Evolutionary conservation across 2,797 vertebrate species (phyloP).

Genomic region (Spondyliosoma cantharus): DNA sequence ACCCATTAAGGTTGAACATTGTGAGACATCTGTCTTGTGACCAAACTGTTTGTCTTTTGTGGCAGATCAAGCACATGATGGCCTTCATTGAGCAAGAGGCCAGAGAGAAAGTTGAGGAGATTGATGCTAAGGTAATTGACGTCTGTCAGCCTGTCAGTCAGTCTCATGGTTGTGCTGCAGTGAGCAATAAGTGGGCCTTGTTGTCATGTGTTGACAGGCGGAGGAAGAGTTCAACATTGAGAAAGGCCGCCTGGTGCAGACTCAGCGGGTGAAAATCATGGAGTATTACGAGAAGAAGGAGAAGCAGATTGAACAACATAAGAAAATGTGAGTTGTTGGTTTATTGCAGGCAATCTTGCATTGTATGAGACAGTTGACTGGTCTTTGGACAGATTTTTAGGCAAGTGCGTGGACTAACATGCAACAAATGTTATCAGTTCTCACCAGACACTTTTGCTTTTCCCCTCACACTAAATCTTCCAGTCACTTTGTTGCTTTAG

Average conservation of each 20-base stretch:
- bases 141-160: neutral
- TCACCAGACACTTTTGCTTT: neutral
- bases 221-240: slow-evolving; percentile 98
- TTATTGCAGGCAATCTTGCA: neutral
- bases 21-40: neutral
- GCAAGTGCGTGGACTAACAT: neutral
- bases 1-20: neutral
- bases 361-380: neutral
- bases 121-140: slow-evolving; percentile 92
- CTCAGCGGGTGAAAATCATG: slow-evolving; percentile 96
- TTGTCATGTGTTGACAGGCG: slow-evolving; percentile 80
- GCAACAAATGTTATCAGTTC: neutral
- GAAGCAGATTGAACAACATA: slow-evolving; percentile 98
- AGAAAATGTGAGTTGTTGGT: slow-evolving; percentile 91
- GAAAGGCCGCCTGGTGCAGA: slow-evolving; percentile 95
- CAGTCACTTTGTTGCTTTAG: neutral
- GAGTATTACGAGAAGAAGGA: slow-evolving; percentile 97
- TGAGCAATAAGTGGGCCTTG: neutral
- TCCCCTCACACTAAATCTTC: neutral
- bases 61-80: slow-evolving; percentile 99
- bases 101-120: slow-evolving; percentile 97
- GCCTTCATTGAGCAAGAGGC: slow-evolving; percentile 99
- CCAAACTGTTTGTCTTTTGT: slow-evolving; percentile 15
- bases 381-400: neutral
- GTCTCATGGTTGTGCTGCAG: slow-evolving; percentile 16